Base-by-base conservation (phyloP, 2,888 invertebrate species). In the Macaria liturata region DNA sequence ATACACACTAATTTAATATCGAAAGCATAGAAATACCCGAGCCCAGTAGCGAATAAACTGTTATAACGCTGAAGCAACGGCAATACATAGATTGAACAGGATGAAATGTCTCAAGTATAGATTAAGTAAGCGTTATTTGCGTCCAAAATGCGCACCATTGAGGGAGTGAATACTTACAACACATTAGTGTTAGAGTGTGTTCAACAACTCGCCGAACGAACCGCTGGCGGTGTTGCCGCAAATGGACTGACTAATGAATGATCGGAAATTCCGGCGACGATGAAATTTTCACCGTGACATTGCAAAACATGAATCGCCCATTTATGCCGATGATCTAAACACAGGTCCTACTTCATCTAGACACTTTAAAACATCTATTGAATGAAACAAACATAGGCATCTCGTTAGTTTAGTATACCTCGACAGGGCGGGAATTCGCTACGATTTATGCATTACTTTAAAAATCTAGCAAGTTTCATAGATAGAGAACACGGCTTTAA, bases 21-120 rank as follows among this genome's bases (percentile, higher is more conserved):
- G 87, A 90, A 91, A 91, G 91, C 91, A 90, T 88, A 91, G 90
- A 87, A 59, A 86, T 88, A 89, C 91, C 91, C 90, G 90, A 90
- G 91, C 90, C 91, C 90, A 87, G 78, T 89, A 91, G 91, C 91
- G 86, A 83, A 80, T 80, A 88, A 83, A 88, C 85, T 85, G 82
- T 88, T 88, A 86, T 83, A 87, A 88, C 88, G 91, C 91, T 84
- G 82, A 91, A 91, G 91, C 91, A 88, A 91, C 90, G 88, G 88
- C 87, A 88, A 84, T 80, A 87, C 84, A 88, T 83, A 90, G 87
- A 87, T 81, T 83, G 81, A 84, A 86, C 82, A 86, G 81, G 80
- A 84, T 88, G 86, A 87, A 86, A 86, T 85, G 81, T 88, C 72
- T 82, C 84, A 84, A 85, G 84, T 84, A 84, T 71, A 78, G 83